A percentile compares a stretch with the other conserved stretches of the same genome.
phyloP scores from a whole-genome alignment of 2,797 vertebrate genomes.

The Coluber constrictor region DNA sequence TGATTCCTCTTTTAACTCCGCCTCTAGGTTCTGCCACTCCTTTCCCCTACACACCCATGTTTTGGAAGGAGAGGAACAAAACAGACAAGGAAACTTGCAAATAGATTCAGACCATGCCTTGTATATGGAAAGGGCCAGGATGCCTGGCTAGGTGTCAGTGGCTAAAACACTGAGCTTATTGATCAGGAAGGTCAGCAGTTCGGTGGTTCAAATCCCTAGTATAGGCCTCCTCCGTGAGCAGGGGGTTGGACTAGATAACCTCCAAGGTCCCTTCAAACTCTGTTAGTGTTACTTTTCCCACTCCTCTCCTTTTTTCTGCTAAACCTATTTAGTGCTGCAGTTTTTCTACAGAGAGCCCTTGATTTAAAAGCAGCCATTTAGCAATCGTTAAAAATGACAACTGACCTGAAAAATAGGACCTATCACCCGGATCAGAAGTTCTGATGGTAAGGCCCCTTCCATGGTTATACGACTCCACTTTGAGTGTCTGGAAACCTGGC shows the following conservation, averaged over 20 bases:
- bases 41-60: too few species aligned
- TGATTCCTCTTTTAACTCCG: too few species aligned
- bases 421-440: background rate
- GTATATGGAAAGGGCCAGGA: background rate
- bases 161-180: too few species aligned
- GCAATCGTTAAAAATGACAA: background rate
- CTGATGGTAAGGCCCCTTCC: background rate
- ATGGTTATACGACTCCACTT: background rate
- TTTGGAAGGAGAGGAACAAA: background rate
- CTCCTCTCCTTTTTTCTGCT: background rate
- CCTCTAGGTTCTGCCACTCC: too few species aligned
- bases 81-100: background rate
- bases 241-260: too few species aligned
- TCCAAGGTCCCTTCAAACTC: too few species aligned
- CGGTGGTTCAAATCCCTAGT: too few species aligned
- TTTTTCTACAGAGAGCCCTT: background rate
- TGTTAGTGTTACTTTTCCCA: background rate
- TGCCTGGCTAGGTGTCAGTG: background rate
- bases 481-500: background rate
- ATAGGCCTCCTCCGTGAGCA: rapidly evolving
- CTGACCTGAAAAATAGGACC: background rate
- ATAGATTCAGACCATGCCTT: background rate
- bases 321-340: background rate
- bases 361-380: background rate
- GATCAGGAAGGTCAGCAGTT: too few species aligned